Conservation (phyloP, 2,888 invertebrate genomes). For the Melieria picta region DNA sequence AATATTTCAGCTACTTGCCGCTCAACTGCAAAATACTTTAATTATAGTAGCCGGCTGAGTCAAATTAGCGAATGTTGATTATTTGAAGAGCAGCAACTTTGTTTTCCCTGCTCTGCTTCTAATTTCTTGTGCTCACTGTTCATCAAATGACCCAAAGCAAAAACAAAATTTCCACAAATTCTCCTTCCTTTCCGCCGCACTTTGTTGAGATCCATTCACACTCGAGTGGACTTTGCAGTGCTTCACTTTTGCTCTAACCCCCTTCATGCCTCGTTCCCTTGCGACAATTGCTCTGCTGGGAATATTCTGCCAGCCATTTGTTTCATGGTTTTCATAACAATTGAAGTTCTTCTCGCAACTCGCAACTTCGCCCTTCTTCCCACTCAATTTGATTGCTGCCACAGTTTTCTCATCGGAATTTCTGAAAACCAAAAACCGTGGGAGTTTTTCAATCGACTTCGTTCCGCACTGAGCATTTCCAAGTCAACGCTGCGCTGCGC, state of each 20-base stretch:
- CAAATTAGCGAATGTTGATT: too few relatives aligned
- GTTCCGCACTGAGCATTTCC: constrained; percentile 4
- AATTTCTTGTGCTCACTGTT: too few relatives aligned
- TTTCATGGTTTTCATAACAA: constrained; percentile 21
- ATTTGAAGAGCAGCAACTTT: too few relatives aligned
- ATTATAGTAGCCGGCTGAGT: too few relatives aligned
- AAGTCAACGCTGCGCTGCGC: background rate
- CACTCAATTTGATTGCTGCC: background rate
- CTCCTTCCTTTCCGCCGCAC: background rate
- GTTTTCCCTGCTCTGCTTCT: too few relatives aligned
- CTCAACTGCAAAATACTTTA: too few relatives aligned
- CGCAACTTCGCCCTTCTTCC: background rate
- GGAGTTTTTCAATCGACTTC: constrained; percentile 31
- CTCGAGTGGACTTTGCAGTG: constrained; percentile 17
- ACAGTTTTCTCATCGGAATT: constrained; percentile 45
- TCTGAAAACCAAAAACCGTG: constrained; percentile 33
- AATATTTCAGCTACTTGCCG: too few relatives aligned
- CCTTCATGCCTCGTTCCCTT: background rate
- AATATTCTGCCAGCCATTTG: constrained; percentile 2
- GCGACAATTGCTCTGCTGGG: background rate
- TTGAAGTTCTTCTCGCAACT: constrained; percentile 8
- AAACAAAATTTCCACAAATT: background rate
- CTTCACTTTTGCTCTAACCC: background rate
- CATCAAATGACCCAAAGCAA: too few relatives aligned
- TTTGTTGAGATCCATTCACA: constrained; percentile 19